A percentile compares a stretch with the other conserved stretches of the same genome.
Evolutionary conservation across 2,888 invertebrate genomes (phyloP).

Genomic region (Aspidiotus destructor): DNA sequence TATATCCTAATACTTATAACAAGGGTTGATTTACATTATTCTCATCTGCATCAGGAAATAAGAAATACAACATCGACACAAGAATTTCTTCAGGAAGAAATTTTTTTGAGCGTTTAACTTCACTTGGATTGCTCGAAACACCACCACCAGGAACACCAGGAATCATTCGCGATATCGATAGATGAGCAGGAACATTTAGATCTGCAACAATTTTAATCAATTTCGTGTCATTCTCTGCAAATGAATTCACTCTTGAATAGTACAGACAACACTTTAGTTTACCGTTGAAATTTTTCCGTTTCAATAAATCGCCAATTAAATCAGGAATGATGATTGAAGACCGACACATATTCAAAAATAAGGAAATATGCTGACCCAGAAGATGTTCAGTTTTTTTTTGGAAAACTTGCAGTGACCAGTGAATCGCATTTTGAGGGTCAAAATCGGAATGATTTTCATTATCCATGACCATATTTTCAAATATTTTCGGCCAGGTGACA

Average conservation of each 20-base stretch:
- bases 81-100: constrained; percentile 68
- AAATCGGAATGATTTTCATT: constrained; percentile 79
- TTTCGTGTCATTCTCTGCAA: neutral
- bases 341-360: constrained; percentile 56
- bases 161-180: constrained; percentile 23
- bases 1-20: neutral
- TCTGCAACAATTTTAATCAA: constrained; percentile 6
- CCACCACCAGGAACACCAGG: constrained; percentile 6
- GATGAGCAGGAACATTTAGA: constrained; percentile 23
- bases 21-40: constrained; percentile 42
- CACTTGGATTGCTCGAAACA: constrained; percentile 4
- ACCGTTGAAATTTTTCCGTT: constrained; percentile 37
- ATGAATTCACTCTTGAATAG: neutral
- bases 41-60: constrained; percentile 80
- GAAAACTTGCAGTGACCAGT: constrained; percentile 54
- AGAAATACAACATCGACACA: constrained; percentile 65
- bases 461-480: constrained; percentile 78
- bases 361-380: constrained; percentile 47
- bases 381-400: constrained; percentile 19
- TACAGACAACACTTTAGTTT: neutral
- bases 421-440: constrained; percentile 66
- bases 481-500: constrained; percentile 76
- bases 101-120: constrained; percentile 40
- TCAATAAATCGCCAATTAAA: constrained; percentile 48
- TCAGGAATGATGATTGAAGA: constrained; percentile 44